A percentile compares a stretch with the other conserved stretches of the same genome.
Conservation (phyloP, 2,797 vertebrate species). For the Staurois parvus region DNA sequence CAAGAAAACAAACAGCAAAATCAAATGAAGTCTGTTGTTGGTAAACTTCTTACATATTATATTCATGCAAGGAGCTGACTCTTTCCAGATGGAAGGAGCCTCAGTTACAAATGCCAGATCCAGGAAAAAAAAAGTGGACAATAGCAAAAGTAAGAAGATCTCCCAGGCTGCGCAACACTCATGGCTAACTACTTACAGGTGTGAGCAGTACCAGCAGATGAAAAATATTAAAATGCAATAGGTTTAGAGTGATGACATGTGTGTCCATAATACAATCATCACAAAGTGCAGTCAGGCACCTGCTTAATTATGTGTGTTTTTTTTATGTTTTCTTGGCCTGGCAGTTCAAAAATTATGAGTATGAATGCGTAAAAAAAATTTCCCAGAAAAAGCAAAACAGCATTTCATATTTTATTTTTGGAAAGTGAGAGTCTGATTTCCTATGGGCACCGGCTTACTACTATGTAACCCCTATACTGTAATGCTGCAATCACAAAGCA, state of each 20-base stretch:
- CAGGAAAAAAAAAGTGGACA: slow-evolving; percentile 52
- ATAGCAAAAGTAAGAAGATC: slow-evolving; percentile 58
- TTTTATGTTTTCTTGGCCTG: slow-evolving; percentile 32
- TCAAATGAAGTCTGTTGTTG: slow-evolving; percentile 52
- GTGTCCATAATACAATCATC: slow-evolving; percentile 65
- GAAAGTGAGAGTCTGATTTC: no score
- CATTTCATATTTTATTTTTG: not conserved
- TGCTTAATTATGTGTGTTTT: slow-evolving; percentile 48
- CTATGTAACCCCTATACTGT: no score
- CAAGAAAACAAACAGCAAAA: slow-evolving; percentile 55
- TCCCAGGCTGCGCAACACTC: slow-evolving; percentile 63
- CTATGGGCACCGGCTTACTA: no score
- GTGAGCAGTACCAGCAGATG: slow-evolving; percentile 76
- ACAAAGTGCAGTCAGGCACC: slow-evolving; percentile 57
- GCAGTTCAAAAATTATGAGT: slow-evolving; percentile 11
- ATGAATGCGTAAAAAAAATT: not conserved
- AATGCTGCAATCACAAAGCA: no score
- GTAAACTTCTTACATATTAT: slow-evolving; percentile 48
- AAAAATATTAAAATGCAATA: slow-evolving; percentile 73
- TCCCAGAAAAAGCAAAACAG: not conserved
- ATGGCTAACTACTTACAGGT: slow-evolving; percentile 79
- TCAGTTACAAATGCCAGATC: slow-evolving; percentile 36
- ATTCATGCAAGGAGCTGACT: slow-evolving; percentile 44
- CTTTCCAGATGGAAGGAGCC: slow-evolving; percentile 54
- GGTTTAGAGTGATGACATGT: slow-evolving; percentile 64